Base-by-base conservation (phyloP, 2,888 invertebrate species). In the Syrphus vitripennis region DNA sequence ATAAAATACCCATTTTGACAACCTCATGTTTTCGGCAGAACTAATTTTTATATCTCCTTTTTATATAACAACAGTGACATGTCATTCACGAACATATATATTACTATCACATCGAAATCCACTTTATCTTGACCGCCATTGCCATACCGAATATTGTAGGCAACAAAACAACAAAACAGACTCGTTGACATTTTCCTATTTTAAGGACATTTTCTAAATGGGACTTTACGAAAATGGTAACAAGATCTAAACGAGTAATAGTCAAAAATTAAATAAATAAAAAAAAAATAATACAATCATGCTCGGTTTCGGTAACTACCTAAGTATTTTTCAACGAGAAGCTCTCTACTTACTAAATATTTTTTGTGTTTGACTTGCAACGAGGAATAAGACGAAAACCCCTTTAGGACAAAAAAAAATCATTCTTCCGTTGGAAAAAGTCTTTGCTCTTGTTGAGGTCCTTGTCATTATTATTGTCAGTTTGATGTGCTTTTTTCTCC, bases 391-490 rank as follows among this genome's bases (percentile, higher is more conserved):
- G 65, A 45, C 12, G 7, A 42, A 45, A 65, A 45, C 9, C 42
- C 65, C 29, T 65, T 45, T 19, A 45, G 29, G 19, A 45, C 16
- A 31, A 19, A 24, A 26, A 40, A 61, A 21, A 24, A 10, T 29
- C 3, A 7, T 63, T 5, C 42, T 63, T 24, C n/a, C 53, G 37
- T 61, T 83, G 78, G 69, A 78, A 72, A 82, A 82, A 77, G 69
- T 70, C 34, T 31, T 24, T 31, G 48, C 63, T 50, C 53, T 75
- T 42, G 63, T 55, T 53, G 31, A 59, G 59, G 74, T 59, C 42
- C 59, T 80, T 80, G 67, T 74, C 67, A 59, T 40, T 40, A 59
- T 40, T 40, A 24, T 63, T 55, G 40, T 37, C 45, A 57, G 65
- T 48, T 19, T 65, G 53, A 53, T 69, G 69, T 69, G 16, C 53